These are phyloP conservation scores for Bubo bubo DNA, from an alignment of 2,113 vertebrate genomes.

Conservation along the genomic window DNA sequence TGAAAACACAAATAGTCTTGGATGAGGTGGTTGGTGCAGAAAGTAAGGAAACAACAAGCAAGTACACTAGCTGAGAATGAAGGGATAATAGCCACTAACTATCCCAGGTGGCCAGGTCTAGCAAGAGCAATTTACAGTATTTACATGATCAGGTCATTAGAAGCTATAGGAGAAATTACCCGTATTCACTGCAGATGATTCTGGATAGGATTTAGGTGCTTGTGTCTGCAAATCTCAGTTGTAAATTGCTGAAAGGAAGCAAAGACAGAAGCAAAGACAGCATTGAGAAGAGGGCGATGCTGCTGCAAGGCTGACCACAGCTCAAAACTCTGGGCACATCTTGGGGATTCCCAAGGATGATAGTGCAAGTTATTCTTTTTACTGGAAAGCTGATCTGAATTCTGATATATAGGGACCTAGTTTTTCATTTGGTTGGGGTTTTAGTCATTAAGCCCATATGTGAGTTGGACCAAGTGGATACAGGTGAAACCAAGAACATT, in stretches of 20 bases:
- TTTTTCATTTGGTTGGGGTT: not conserved
- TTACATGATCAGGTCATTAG: not conserved
- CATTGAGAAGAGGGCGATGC: rapidly evolving
- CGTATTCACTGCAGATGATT: not conserved
- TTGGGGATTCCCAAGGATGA: not conserved
- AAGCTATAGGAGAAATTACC: not conserved
- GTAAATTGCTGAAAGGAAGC: not conserved
- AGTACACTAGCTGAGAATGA: not conserved
- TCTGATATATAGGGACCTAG: not conserved
- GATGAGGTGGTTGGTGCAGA: not conserved
- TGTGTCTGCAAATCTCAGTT: not conserved
- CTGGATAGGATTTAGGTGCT: not conserved
- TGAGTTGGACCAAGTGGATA: not conserved
- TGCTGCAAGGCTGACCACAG: not conserved
- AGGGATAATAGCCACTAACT: not conserved
- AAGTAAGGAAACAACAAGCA: not conserved
- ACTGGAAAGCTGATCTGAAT: not conserved
- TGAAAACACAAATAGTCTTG: not conserved
- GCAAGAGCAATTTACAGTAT: not conserved
- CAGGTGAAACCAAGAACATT: not conserved
- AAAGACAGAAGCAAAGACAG: not conserved
- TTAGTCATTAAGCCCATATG: not conserved
- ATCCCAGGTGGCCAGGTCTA: not conserved
- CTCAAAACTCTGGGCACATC: not conserved
- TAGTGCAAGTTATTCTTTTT: not conserved